These are phyloP conservation scores for Triplophysa dalaica DNA, from an alignment of 2,113 vertebrate species.

Conservation along the genomic window DNA sequence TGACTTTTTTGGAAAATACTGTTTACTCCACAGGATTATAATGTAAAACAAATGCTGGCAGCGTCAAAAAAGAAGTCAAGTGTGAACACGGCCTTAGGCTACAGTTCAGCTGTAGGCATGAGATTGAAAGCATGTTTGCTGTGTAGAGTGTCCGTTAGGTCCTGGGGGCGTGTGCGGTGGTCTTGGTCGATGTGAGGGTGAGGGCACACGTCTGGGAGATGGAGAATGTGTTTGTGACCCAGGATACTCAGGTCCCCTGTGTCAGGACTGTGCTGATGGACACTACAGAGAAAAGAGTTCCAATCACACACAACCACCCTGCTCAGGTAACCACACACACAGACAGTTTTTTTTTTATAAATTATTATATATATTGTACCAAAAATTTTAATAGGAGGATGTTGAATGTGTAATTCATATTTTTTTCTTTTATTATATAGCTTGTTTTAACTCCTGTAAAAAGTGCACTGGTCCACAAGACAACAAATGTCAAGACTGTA, in stretches of 20 bases:
- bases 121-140: background rate
- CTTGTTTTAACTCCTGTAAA: constrained; percentile 87
- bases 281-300: constrained; percentile 86
- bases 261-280: constrained; percentile 86
- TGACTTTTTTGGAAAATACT: too few species aligned
- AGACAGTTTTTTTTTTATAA: background rate
- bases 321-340: constrained; percentile 66
- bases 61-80: too few species aligned
- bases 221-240: constrained; percentile 89
- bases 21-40: too few species aligned
- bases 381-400: background rate
- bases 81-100: too few species aligned
- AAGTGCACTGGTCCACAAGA: constrained; percentile 87
- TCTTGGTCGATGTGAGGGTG: constrained; percentile 89
- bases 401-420: background rate
- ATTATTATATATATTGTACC: background rate
- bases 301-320: constrained; percentile 72
- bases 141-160: constrained; percentile 84
- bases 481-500: constrained; percentile 89
- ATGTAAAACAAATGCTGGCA: too few species aligned
- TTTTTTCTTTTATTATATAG: constrained; percentile 63
- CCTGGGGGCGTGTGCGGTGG: constrained; percentile 85
- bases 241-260: constrained; percentile 85
- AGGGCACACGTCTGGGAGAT: constrained; percentile 87
- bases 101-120: too few species aligned